Base-by-base conservation (phyloP, 2,888 invertebrate genomes). In the Acanthopleura granulata region DNA sequence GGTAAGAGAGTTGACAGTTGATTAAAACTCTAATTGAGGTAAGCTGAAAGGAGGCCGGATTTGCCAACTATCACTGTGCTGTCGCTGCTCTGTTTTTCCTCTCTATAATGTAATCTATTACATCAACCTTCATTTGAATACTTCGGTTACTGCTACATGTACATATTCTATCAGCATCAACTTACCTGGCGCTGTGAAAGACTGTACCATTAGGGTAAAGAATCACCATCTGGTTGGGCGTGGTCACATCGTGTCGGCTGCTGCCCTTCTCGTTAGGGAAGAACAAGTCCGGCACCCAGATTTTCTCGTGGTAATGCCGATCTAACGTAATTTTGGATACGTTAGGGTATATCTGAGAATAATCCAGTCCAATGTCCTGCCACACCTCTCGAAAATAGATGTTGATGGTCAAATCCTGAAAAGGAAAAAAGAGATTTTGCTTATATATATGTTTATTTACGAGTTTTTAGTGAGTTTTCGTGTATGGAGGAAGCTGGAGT, bases 201-300 rank as follows among this genome's bases (percentile, higher is more conserved):
- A 97, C 96, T 84, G 95, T 96, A 0, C 97, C 97, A 85, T 96
- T 95, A 89, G 95, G 95, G 84, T 94, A 94, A 82, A 97, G 94
- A 80, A 97, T 92, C 61, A 97, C 91, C 81, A 97, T 91, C 91
- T 97, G 96, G 90, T 97, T 97, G 0, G 97, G 96, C 27, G 96
- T 96, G 0, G 97, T 97, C 82, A 97, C 96, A 29, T 96, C 96
- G 91, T 97, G 97, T 70, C 97, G 95, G 86, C 97, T 96, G 18
- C 96, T 96, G 83, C 62, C 61, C 27, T 72, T 72, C 57, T 74
- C 77, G 71, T 78, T 78, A 16, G 72, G 66, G 72, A 87, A 86
- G 89, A 95, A 97, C 0, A 97, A 97, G 91, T 97, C 97, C 0
- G 97, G 97, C 79, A 96, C 93, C 97, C 97, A 97, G 86, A 97